A percentile compares a stretch with the other conserved stretches of the same genome.
These are phyloP conservation scores for Bagarius yarrelli DNA, from an alignment of 2,113 vertebrate genomes.

Conservation along the genomic window DNA sequence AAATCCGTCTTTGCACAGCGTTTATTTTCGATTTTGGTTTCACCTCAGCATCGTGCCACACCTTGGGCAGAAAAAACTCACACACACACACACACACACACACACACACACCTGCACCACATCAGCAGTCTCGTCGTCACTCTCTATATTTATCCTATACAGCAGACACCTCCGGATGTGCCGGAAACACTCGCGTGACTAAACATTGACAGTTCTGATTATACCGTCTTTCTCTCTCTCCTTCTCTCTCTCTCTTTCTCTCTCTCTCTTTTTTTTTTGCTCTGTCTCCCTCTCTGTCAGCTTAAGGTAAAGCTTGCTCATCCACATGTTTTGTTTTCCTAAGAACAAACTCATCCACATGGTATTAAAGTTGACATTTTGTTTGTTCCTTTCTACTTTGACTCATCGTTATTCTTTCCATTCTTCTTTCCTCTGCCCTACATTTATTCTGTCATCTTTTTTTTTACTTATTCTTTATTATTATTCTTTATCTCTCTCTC, in stretches of 20 bases:
- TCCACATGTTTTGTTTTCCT: not conserved
- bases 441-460: not conserved
- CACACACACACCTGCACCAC: not conserved
- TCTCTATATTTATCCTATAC: constrained; percentile 41
- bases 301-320: not conserved
- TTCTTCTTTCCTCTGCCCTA: not conserved
- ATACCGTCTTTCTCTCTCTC: not conserved
- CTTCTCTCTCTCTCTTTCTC: not conserved
- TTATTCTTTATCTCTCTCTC: no score
- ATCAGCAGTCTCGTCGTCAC: constrained; percentile 26
- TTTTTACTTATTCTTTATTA: not conserved
- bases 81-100: constrained; percentile 11
- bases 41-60: constrained; percentile 14
- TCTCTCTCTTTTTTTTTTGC: not conserved
- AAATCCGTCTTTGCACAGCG: not conserved
- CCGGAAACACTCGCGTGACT: constrained; percentile 28
- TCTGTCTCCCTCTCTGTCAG: not conserved
- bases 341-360: not conserved
- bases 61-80: not conserved
- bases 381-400: not conserved
- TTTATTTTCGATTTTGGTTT: not conserved
- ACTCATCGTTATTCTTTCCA: not conserved
- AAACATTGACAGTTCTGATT: not conserved
- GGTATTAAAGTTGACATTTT: not conserved
- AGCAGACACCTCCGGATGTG: constrained; percentile 26